phyloP scores from a whole-genome alignment of 2,888 invertebrate species.

The Drosophila yooni region DNA sequence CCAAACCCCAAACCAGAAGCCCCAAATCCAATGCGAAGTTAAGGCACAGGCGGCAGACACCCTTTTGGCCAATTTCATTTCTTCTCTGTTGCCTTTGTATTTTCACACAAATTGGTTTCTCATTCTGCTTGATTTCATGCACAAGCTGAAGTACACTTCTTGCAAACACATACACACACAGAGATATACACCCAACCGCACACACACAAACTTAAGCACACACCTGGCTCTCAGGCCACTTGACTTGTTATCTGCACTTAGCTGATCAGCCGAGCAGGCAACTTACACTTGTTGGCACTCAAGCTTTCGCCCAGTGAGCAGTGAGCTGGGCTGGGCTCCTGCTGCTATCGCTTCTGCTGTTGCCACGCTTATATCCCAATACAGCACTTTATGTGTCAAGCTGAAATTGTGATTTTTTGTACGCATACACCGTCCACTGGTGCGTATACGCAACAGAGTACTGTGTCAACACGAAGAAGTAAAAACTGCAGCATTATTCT shows the following conservation, averaged over 20 bases:
- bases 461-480: constrained; percentile 18
- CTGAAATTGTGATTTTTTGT: constrained; percentile 61
- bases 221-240: constrained; percentile 58
- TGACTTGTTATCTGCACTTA: constrained; percentile 78
- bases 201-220: neutral
- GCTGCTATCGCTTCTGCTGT: neutral
- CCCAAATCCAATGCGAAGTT: constrained; percentile 41
- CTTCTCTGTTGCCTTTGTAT: constrained; percentile 51
- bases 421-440: constrained; percentile 22
- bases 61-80: constrained; percentile 69
- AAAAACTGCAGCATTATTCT: constrained; percentile 43
- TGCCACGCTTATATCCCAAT: constrained; percentile 19
- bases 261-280: constrained; percentile 66
- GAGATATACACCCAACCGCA: constrained; percentile 2
- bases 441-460: constrained; percentile 64
- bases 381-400: constrained; percentile 50
- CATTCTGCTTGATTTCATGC: constrained; percentile 77
- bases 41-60: constrained; percentile 21
- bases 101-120: constrained; percentile 75
- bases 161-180: constrained; percentile 41
- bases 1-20: constrained; percentile 16
- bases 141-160: constrained; percentile 64
- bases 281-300: constrained; percentile 78
- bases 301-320: constrained; percentile 3
- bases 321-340: neutral